Conservation (phyloP, 2,113 vertebrate genomes). For the Protobothrops mucrosquamatus region DNA sequence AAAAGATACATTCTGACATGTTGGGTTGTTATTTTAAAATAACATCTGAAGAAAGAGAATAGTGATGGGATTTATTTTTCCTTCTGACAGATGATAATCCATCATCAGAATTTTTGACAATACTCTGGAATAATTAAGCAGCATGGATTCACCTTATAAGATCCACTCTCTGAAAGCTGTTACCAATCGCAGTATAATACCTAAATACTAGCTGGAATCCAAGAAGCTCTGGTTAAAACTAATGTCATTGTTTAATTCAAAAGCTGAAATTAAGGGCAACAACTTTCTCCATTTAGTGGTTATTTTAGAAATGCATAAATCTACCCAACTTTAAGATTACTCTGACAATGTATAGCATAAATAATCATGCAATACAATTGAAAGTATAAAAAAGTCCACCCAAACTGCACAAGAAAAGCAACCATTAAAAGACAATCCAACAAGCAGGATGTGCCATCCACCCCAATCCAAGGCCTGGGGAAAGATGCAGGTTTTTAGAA, state of each 20-base stretch:
- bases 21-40: neutral
- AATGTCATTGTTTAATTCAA: neutral
- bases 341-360: neutral
- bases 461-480: neutral
- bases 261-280: neutral
- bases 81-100: neutral
- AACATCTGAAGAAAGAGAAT: neutral
- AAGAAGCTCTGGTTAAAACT: neutral
- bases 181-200: neutral
- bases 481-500: neutral
- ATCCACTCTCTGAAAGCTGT: neutral
- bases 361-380: neutral
- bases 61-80: neutral
- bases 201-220: neutral
- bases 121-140: neutral
- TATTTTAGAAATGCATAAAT: neutral
- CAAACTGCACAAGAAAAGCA: neutral
- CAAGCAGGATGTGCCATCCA: neutral
- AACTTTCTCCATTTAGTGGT: neutral
- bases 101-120: neutral
- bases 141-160: neutral
- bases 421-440: neutral
- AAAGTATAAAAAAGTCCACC: neutral
- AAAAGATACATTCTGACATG: neutral
- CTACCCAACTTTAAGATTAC: neutral